Evolutionary conservation across 2,888 invertebrate genomes (phyloP).

Genomic region (Onthophagus sagittarius): DNA sequence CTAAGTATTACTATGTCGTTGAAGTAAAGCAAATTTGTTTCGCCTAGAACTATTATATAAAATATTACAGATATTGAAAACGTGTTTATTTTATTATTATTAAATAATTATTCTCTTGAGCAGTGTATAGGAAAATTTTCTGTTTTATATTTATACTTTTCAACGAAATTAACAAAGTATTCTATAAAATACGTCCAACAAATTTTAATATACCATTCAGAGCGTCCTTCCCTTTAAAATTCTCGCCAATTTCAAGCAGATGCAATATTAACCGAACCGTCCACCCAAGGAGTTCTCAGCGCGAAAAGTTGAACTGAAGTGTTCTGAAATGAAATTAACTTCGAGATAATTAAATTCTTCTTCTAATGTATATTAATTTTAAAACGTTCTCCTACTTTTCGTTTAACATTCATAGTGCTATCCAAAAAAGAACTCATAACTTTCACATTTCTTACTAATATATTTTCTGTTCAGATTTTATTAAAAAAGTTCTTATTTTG

Average conservation of each 20-base stretch:
- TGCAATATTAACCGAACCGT: background rate
- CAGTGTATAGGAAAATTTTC: no score
- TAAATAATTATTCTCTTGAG: no score
- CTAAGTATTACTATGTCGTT: no score
- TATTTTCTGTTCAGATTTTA: no score
- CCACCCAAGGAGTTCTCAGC: background rate
- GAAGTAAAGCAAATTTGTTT: no score
- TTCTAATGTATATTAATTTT: slow-evolving; percentile 3
- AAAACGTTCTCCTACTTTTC: background rate
- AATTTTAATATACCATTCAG: background rate
- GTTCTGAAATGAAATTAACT: slow-evolving; percentile 10
- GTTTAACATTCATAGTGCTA: background rate
- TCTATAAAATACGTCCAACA: background rate
- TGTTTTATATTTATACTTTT: no score
- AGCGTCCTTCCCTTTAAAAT: background rate
- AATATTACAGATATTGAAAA: no score
- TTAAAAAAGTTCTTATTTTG: no score
- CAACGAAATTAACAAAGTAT: background rate
- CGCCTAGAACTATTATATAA: no score
- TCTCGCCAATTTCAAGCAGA: background rate
- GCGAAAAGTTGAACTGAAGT: background rate
- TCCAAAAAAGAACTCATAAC: background rate
- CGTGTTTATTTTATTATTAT: no score
- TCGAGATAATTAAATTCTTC: slow-evolving; percentile 5
- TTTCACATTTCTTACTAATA: no score